A percentile compares a stretch with the other conserved stretches of the same genome.
Evolutionary conservation across 2,888 invertebrate species (phyloP).

Genomic region (Melanotus villosus): DNA sequence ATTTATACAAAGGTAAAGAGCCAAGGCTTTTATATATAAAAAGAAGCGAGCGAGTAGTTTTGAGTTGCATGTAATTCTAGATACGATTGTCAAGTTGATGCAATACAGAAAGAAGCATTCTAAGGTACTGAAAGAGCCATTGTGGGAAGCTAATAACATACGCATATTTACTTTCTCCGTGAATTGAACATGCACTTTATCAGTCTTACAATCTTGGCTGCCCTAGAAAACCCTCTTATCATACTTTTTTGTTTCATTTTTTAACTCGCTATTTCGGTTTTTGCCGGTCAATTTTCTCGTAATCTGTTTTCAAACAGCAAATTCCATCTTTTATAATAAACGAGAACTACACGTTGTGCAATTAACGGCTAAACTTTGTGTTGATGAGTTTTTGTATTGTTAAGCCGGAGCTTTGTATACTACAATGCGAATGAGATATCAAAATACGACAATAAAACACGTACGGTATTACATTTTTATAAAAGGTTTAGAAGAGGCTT

Average conservation of each 20-base stretch:
- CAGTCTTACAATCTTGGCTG: slow-evolving; percentile 19
- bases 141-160: slow-evolving; percentile 23
- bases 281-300: neutral
- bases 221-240: slow-evolving; percentile 8
- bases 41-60: slow-evolving; percentile 35
- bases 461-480: no score
- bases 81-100: slow-evolving; percentile 44
- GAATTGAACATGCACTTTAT: slow-evolving; percentile 24
- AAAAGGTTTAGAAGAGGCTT: no score
- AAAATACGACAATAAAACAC: no score
- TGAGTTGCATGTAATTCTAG: slow-evolving; percentile 44
- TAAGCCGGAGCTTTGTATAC: neutral
- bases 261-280: neutral
- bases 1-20: neutral
- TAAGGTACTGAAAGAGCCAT: slow-evolving; percentile 38
- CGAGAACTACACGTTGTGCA: neutral
- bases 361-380: neutral
- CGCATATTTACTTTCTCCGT: slow-evolving; percentile 33
- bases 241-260: neutral
- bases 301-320: neutral
- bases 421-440: neutral
- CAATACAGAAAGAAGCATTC: slow-evolving; percentile 34
- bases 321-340: neutral
- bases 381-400: slow-evolving; percentile 12
- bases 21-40: slow-evolving; percentile 17